Conservation (phyloP, 2,888 invertebrate species). For the Sericinus montela region DNA sequence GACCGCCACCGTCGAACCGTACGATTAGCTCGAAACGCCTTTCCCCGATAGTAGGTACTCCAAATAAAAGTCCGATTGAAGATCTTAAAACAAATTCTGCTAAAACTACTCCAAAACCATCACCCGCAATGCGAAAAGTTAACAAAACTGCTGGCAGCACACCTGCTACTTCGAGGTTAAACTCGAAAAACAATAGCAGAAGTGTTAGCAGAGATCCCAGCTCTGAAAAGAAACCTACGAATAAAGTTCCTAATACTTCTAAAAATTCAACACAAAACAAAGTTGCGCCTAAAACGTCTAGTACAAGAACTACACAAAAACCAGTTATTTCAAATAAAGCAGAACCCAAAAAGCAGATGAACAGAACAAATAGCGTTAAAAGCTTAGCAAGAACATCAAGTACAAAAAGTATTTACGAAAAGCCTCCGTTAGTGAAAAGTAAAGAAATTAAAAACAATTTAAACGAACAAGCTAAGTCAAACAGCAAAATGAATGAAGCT, state of each 20-base stretch:
- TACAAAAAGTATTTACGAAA: constrained; percentile 59
- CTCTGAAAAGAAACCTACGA: constrained; percentile 55
- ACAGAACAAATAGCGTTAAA: constrained; percentile 64
- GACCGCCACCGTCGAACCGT: constrained; percentile 70
- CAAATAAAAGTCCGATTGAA: constrained; percentile 69
- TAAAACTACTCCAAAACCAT: constrained; percentile 49
- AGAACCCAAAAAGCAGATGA: constrained; percentile 59
- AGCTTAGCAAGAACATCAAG: constrained; percentile 61
- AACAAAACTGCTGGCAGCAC: constrained; percentile 56
- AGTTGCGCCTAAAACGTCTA: constrained; percentile 49
- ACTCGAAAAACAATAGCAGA: constrained; percentile 66
- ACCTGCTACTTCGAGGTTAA: constrained; percentile 62
- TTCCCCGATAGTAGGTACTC: constrained; percentile 73
- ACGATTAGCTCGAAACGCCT: constrained; percentile 65
- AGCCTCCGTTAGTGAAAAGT: constrained; percentile 54
- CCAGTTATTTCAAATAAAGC: constrained; percentile 43
- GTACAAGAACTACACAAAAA: constrained; percentile 50
- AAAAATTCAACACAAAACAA: constrained; percentile 29
- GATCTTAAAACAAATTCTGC: constrained; percentile 55
- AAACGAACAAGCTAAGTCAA: constrained; percentile 48
- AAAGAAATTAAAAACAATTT: constrained; percentile 54
- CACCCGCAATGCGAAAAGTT: constrained; percentile 45
- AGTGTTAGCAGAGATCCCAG: constrained; percentile 60
- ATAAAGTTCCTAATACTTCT: constrained; percentile 37
- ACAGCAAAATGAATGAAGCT: constrained; percentile 51